Percentiles rank a stretch among this genome's conserved stretches.
phyloP scores from a whole-genome alignment of 37 sponge, comb jelly and placozoan genomes.

The Aphrocallistes beatrix region DNA sequence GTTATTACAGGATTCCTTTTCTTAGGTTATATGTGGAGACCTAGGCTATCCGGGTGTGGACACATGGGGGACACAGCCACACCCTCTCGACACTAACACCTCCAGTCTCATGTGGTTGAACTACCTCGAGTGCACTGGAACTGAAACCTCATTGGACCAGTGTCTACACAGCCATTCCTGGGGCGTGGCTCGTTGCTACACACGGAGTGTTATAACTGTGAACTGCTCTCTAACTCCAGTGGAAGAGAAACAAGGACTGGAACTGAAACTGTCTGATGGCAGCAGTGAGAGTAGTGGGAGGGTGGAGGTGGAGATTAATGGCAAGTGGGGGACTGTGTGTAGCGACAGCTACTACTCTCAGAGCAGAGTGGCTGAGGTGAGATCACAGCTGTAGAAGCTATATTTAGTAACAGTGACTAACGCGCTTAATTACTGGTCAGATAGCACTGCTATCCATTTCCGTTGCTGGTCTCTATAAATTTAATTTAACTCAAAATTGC shows the following conservation, averaged over 20 bases:
- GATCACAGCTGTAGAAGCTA: too few species aligned
- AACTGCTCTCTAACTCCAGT: neutral
- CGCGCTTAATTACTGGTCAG: too few species aligned
- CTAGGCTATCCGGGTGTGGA: neutral
- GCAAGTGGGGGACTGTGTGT: neutral
- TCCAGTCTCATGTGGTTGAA: neutral
- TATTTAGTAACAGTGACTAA: too few species aligned
- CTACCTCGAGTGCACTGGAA: neutral
- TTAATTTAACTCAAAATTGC: too few species aligned
- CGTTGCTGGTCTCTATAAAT: too few species aligned
- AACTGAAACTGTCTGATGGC: neutral
- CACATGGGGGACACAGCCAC: neutral
- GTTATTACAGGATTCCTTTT: neutral
- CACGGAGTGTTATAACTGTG: neutral
- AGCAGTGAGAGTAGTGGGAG: neutral
- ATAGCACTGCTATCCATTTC: too few species aligned
- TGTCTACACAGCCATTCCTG: neutral
- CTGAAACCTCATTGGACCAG: neutral
- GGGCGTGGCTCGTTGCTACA: neutral
- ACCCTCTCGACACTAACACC: neutral
- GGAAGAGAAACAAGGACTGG: neutral
- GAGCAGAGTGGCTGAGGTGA: too few species aligned
- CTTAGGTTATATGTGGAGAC: neutral
- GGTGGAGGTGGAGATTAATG: neutral
- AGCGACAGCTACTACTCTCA: too few species aligned